A percentile compares a stretch with the other conserved stretches of the same genome.
Evolutionary conservation across 2,888 invertebrate species (phyloP).

Genomic region (Calephelis perditalis): DNA sequence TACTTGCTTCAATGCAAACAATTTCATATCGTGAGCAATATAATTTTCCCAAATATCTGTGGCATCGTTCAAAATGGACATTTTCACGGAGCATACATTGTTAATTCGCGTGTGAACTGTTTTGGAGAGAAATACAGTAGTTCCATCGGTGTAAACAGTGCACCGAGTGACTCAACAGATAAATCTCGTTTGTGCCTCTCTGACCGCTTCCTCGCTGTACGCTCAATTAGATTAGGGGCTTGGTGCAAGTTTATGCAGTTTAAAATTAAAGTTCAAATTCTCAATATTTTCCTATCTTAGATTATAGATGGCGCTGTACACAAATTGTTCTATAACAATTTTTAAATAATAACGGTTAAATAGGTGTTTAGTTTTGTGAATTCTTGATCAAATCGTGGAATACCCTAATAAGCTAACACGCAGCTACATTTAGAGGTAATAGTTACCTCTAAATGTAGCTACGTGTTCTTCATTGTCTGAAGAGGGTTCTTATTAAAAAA

Average conservation of each 20-base stretch:
- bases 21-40: no score
- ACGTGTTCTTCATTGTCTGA: no score
- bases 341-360: no score
- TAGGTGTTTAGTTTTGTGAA: no score
- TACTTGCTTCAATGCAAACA: no score
- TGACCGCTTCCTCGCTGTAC: conserved; percentile 47
- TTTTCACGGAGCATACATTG: conserved; percentile 12
- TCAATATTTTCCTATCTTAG: neutral
- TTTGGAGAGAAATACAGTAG: conserved; percentile 17
- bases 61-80: conserved; percentile 10
- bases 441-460: no score
- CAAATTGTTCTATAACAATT: no score
- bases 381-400: no score
- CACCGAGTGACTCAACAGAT: conserved; percentile 43
- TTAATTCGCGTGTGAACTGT: conserved; percentile 20
- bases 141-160: conserved; percentile 28
- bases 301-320: no score
- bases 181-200: conserved; percentile 55
- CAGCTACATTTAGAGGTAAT: no score
- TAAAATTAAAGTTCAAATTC: neutral
- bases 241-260: conserved; percentile 26
- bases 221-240: conserved; percentile 46
- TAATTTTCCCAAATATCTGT: neutral
- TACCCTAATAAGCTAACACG: no score
- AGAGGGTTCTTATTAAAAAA: no score